Evolutionary conservation across 2,797 vertebrate genomes (phyloP), one percentile per base, ranked within the genome.

Genomic region (Nyctalus aviator): DNA sequence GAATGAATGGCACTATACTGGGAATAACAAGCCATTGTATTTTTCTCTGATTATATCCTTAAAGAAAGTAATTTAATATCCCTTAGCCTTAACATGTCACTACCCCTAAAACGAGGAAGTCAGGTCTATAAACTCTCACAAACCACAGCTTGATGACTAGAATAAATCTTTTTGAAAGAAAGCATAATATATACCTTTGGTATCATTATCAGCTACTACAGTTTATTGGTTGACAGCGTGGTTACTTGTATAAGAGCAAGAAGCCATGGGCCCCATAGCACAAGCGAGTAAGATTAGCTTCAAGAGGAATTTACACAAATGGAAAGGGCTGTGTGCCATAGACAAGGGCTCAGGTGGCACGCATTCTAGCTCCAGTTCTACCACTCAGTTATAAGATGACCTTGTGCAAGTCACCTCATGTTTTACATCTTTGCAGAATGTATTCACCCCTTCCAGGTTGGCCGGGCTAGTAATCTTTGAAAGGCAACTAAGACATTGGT

Each of bases 141-240:
- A 95, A 81, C 21, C 21, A 57, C n/a, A 62, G 35, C 59, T 55
- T 92, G 50, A 41, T 76, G 35, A 85, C 46, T 48, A 81, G 44
- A 79, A 82, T 69, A 84, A 81, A 53, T 87, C 2, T 57, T 86
- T 93, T 77, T 55, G 25, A 55, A 91, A 75, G n/a, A 62, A 79
- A 37, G 37, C 12, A 25, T 32, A 13, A 53, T 84, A 90, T 4
- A 35, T 18, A 44, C 37, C 25, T 37, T 68, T 84, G 12, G 79
- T 46, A 75, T 79, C 27, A 77, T 21, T 83, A 94, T 87, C 17
- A 4, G 41, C 17, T 75, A 69, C 71, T 90, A 41, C 20, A 62
- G 30, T 53, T 41, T 82, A 21, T 41, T 84, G 50, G 44, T 64
- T 94, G 89, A 84, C 14, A 46, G 35, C 15, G 44, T 78, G 15